Evolutionary conservation across 2,888 invertebrate genomes (phyloP).

Genomic region (Dasypolia templi): DNA sequence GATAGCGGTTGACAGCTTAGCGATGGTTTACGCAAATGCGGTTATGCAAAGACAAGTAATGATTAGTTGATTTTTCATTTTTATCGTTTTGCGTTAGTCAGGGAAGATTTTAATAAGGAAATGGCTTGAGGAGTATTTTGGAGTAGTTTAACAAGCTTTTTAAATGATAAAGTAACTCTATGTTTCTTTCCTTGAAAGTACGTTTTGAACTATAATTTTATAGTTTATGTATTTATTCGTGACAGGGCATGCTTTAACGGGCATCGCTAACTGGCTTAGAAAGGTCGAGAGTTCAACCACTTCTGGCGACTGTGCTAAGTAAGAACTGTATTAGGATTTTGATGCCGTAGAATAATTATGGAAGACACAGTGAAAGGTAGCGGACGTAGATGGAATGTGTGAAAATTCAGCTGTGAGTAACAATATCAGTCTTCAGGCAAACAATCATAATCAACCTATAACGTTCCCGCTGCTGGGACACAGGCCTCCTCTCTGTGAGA

Average conservation of each 20-base stretch:
- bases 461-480: no score
- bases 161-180: neutral
- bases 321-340: neutral
- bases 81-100: slow-evolving; percentile 47
- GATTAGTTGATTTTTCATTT: slow-evolving; percentile 36
- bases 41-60: slow-evolving; percentile 58
- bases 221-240: no score
- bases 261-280: slow-evolving; percentile 4
- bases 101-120: neutral
- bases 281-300: slow-evolving; percentile 38
- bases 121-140: neutral
- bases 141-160: neutral
- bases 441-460: no score
- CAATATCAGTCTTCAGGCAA: neutral
- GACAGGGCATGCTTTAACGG: slow-evolving; percentile 25
- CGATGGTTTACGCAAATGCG: slow-evolving; percentile 68
- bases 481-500: no score
- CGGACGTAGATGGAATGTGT: neutral
- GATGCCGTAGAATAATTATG: neutral
- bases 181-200: neutral
- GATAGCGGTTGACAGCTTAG: slow-evolving; percentile 63
- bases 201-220: neutral
- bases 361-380: neutral
- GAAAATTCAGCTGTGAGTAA: neutral
- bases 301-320: neutral